Base-by-base conservation (phyloP, 2,113 vertebrate genomes). In the Bathybates hornii region DNA sequence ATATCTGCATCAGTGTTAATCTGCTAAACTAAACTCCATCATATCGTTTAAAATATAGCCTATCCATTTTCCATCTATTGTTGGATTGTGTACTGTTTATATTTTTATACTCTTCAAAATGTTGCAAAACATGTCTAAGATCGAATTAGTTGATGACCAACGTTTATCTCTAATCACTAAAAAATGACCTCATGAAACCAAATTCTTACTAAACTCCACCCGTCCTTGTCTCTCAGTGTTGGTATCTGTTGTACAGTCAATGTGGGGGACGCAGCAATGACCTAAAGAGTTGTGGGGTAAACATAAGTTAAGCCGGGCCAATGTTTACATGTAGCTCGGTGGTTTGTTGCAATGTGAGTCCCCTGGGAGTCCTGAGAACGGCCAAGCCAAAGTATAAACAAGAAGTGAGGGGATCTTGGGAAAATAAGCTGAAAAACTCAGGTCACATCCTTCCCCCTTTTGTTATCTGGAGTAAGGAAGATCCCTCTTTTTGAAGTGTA, bases 231-330 rank as follows among this genome's bases (percentile, higher is more conserved):
- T 63, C 45, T 89, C 89, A 27, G 16, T 79, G 86, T 80, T 84
- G 84, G 78, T 86, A 83, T 91, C 86, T 80, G 80, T 32, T 8
- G 9, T 21, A 79, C 9, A 5, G 6, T 43, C 29, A 29, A 52
- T 9, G 32, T 50, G 27, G 81, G 83, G 78, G 78, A 71, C 24
- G 6, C 79, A 45, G 76, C 36, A 10, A 21, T 90, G 89, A 91
- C 90, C 91, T 89, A 32, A 85, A 81, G 43, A 81, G 91, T 89
- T 95, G 89, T 95, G 92, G 88, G 76, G 59, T 94, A 94, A 95
- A 95, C 93, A 94, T 2, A 3, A 83, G 89, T 52, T 85, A 78
- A 92, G 91, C 89, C 53, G 89, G 92, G 86, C 61, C 41, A 1
- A 21, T 94, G 93, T 94, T 95, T 93, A 95, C 91, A 94, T 36